Evolutionary conservation across 2,888 invertebrate species (phyloP), one percentile per base, ranked within the genome.

Genomic region (Acleris laterana): DNA sequence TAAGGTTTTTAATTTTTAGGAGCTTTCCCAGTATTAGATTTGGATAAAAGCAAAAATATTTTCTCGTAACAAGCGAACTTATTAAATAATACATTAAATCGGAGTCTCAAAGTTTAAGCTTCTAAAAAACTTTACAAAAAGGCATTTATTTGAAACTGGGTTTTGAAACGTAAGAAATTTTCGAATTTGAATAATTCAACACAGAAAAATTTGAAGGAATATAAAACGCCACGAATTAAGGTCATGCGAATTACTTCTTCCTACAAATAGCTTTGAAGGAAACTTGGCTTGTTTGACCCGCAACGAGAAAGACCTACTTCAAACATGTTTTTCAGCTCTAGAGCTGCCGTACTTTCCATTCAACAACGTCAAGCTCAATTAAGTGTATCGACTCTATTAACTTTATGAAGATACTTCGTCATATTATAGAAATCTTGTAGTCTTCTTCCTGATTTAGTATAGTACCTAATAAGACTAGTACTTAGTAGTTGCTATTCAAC

Each of bases 241-340:
- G 52, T 48, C 46, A 52, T 68, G 51, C 63, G 58, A 67, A 69
- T 68, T 46, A 63, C 69, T 57, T 68, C n/a, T 68, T 61, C 56
- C 58, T 63, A 63, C 68, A 58, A 67, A 64, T 72, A 69, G 62
- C 70, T 68, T 65, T 58, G 68, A 68, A 68, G 70, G 71, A 76
- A 81, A 82, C 79, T 82, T 83, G 74, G 73, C 74, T 76, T 77
- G 77, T 80, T 80, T 78, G 71, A 78, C 74, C 73, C 72, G 70
- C 70, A 75, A 70, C 67, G 71, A 72, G 60, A 44, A 75, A 72
- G 74, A 74, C 72, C 72, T 73, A 78, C 80, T 79, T 79, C 72
- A 77, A 81, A 78, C 74, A 79, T 79, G 76, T 81, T 80, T 78
- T 80, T 75, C 74, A 76, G 73, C 74, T 77, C 68, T 68, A 71